Evolutionary conservation across 37 sponge, comb jelly and placozoan genomes (phyloP), one percentile per base, ranked within the genome.

Genomic region (Beroe forskalii): DNA sequence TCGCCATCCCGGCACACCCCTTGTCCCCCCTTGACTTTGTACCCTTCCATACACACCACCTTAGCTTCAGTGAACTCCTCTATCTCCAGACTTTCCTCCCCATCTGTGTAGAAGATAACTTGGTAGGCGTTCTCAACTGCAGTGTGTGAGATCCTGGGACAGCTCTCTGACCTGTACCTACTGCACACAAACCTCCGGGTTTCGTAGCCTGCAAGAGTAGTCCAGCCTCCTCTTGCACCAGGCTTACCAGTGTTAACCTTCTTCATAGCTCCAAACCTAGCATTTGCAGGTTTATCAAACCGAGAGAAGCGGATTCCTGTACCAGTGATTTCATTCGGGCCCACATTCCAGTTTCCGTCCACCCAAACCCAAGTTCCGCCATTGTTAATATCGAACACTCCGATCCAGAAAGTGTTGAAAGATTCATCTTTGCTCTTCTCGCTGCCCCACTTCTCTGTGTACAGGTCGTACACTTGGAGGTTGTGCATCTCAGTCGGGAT

Each of bases 391-490:
- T 48, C 55, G 55, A 69, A 69, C 36, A 80, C 19, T 40, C 86
- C 86, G n/a, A 80, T 80, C 86, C 86, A 80, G 55, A 80, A 38
- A 43, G n/a, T 22, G 40, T 80, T 80, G 48, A 80, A 80, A 22
- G 55, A 44, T n/a, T 80, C 86, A 37, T 80, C 55, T 9, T 48
- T 28, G 0, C 35, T 80, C 55, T 43, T 80, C 25, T 80, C 86
- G 30, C n/a, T 44, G 14, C 86, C 86, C 14, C 2, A 80, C 55
- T 23, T 80, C n/a, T 80, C 40, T 41, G 86, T 80, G 30, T 42
- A 80, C 55, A 80, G 9, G 42, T 80, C 86, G 31, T 44, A 80
- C 12, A 48, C 55, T 12, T 48, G 55, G 55, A 80, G n/a, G 86
- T 80, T 43, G 48, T 80, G 86, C 86, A 80, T 80, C 12, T 44